Percentiles rank a stretch among this genome's conserved stretches.
phyloP scores from a whole-genome alignment of 92 coral and sea anemone genomes.

The Epizoanthus scotinus region DNA sequence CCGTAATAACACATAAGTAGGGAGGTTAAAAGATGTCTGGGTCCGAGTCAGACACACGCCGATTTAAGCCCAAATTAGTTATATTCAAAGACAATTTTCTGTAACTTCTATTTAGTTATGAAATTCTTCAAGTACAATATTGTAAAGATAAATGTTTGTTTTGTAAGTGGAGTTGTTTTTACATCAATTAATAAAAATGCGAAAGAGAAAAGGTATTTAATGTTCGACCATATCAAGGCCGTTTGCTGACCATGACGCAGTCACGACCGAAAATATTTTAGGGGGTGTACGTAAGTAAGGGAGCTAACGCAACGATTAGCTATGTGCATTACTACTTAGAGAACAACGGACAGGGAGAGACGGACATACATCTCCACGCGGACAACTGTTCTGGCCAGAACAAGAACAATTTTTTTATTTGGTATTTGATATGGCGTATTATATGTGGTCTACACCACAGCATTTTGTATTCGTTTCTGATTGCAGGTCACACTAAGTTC shows the following conservation, averaged over 20 bases:
- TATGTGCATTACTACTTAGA: conserved; percentile 52
- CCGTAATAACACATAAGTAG: too few species aligned
- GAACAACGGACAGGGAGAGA: conserved; percentile 65
- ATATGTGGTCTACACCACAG: conserved; percentile 33
- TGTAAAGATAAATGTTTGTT: neutral
- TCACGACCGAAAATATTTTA: conserved; percentile 26
- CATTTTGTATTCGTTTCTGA: conserved; percentile 48
- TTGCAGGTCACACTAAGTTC: conserved; percentile 52
- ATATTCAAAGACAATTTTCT: conserved; percentile 7
- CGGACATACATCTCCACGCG: too few species aligned
- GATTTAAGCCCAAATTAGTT: neutral
- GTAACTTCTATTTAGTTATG: neutral
- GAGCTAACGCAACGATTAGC: neutral
- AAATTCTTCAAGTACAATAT: neutral
- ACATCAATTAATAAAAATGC: neutral
- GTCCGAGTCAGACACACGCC: neutral
- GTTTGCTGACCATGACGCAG: neutral
- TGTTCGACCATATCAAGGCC: conserved; percentile 11
- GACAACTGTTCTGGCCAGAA: conserved; percentile 67
- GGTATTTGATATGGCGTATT: conserved; percentile 55
- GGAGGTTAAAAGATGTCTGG: conserved; percentile 5
- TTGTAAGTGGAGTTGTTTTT: neutral
- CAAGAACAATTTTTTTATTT: conserved; percentile 57
- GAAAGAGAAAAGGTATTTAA: neutral
- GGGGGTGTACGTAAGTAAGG: conserved; percentile 15